Percentiles rank a stretch among this genome's conserved stretches.
These are phyloP conservation scores for Dione vanillae DNA, from an alignment of 2,888 invertebrate genomes.

Conservation along the genomic window DNA sequence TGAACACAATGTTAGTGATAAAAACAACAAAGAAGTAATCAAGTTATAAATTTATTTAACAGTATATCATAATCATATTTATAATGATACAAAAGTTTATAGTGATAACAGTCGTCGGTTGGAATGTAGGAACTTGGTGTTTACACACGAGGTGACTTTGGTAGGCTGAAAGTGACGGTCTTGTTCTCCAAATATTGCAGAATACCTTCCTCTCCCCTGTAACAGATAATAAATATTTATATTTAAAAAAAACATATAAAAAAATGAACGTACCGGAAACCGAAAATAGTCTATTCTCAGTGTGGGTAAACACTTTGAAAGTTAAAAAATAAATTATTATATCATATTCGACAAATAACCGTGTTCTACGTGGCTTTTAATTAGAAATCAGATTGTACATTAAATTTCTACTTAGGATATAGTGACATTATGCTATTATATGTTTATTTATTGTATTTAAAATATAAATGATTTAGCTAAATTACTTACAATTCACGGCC, in stretches of 20 bases:
- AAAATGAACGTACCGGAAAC: too few species aligned
- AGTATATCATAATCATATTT: neutral
- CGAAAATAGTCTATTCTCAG: too few species aligned
- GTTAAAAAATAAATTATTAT: too few species aligned
- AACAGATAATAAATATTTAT: conserved; percentile 63
- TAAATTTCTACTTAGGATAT: too few species aligned
- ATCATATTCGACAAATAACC: too few species aligned
- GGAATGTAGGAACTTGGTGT: neutral
- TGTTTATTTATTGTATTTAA: too few species aligned
- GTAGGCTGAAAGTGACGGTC: conserved; percentile 88
- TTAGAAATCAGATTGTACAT: too few species aligned
- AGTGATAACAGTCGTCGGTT: neutral
- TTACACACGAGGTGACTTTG: conserved; percentile 75
- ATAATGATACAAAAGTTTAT: neutral
- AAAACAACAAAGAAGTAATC: neutral
- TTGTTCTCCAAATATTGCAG: conserved; percentile 91
- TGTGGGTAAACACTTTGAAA: too few species aligned
- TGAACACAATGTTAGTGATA: too few species aligned
- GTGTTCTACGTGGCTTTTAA: too few species aligned
- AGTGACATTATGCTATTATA: too few species aligned
- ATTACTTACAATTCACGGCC: conserved; percentile 89
- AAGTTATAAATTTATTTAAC: conserved; percentile 4
- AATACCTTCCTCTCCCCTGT: conserved; percentile 90
- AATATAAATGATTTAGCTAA: neutral
- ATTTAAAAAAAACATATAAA: too few species aligned